Evolutionary conservation across 2,888 invertebrate species (phyloP).

Genomic region (Mayetiola destructor): DNA sequence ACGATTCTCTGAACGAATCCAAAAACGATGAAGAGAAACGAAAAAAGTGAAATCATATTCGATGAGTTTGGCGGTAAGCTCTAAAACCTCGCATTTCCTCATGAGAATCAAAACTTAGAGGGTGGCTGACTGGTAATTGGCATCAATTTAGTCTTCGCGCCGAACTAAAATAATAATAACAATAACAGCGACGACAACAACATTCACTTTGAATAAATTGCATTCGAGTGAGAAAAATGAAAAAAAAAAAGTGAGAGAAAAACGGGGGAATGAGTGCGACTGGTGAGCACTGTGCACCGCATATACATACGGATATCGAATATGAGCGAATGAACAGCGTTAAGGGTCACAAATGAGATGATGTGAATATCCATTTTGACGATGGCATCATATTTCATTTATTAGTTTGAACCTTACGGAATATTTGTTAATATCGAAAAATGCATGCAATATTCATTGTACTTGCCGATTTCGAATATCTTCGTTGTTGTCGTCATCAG

Average conservation of each 20-base stretch:
- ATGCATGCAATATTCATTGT: slow-evolving; percentile 7
- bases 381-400: slow-evolving; percentile 25
- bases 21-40: neutral
- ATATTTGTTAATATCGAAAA: slow-evolving; percentile 11
- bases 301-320: too few relatives aligned
- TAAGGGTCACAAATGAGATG: too few relatives aligned
- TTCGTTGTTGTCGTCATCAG: slow-evolving; percentile 1
- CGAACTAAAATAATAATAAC: slow-evolving; percentile 18
- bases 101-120: slow-evolving; percentile 20
- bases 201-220: too few relatives aligned
- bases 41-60: slow-evolving; percentile 1
- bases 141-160: slow-evolving; percentile 38
- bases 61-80: slow-evolving; percentile 5
- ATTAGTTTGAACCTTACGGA: slow-evolving; percentile 20
- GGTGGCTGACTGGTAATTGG: slow-evolving; percentile 33
- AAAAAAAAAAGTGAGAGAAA: neutral
- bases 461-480: neutral
- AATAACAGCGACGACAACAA: slow-evolving; percentile 13
- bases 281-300: too few relatives aligned
- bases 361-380: slow-evolving; percentile 5
- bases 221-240: slow-evolving; percentile 6
- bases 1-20: neutral
- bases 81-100: slow-evolving; percentile 16
- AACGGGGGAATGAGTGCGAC: neutral
- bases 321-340: too few relatives aligned